These are phyloP conservation scores for Pinctada fucata DNA, from an alignment of 2,888 invertebrate species.

Conservation along the genomic window DNA sequence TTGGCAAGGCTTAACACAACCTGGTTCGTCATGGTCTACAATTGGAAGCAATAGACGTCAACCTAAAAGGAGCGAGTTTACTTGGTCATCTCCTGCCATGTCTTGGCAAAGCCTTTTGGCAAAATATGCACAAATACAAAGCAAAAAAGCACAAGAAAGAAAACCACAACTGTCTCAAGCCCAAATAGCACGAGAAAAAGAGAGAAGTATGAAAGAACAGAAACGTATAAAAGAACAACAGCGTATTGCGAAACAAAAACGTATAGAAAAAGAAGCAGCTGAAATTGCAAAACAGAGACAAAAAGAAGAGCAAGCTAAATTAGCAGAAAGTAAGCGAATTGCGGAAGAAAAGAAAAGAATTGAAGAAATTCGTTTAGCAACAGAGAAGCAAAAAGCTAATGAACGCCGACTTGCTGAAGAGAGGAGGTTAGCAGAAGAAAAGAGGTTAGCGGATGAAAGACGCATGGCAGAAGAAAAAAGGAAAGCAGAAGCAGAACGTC, in stretches of 20 bases:
- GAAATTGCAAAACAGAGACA: not conserved
- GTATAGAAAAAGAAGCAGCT: not conserved
- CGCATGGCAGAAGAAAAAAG: not conserved
- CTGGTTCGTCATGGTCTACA: not conserved
- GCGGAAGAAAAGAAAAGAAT: not conserved
- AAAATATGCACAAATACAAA: conserved; percentile 16
- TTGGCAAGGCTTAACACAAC: not conserved
- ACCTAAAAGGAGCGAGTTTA: not conserved
- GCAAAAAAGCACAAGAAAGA: not conserved
- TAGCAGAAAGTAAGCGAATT: conserved; percentile 5
- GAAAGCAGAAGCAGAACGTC: not conserved
- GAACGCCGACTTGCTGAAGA: not conserved
- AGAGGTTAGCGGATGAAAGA: not conserved
- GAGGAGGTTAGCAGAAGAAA: not conserved
- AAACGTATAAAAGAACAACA: conserved; percentile 26
- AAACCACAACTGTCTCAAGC: not conserved
- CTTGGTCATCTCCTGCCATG: conserved; percentile 1
- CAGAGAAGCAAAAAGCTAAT: not conserved
- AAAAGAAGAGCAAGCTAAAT: not conserved
- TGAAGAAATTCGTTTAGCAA: not conserved
- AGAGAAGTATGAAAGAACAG: conserved; percentile 15
- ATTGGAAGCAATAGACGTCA: not conserved
- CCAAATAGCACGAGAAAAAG: not conserved
- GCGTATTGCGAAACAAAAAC: conserved; percentile 14
- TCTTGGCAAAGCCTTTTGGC: conserved; percentile 24